phyloP scores from a whole-genome alignment of 1,140 invertebrate genomes.

The Camponotus vicinus region DNA sequence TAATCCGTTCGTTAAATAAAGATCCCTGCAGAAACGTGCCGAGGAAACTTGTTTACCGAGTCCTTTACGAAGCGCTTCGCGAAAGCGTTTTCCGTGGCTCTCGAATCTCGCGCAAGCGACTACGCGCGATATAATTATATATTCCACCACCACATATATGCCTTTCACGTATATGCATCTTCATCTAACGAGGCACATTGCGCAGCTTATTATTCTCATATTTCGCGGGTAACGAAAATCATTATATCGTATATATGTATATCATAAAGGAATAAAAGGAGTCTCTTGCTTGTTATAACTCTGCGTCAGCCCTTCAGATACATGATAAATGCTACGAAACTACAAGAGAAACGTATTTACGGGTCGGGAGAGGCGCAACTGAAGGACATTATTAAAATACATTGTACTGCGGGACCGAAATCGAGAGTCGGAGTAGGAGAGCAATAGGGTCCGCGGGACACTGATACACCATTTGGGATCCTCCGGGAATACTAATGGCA shows the following conservation, averaged over 20 bases:
- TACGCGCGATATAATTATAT: conserved; percentile 28
- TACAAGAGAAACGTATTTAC: conserved; percentile 59
- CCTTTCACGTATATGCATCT: not conserved
- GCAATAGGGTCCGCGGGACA: conserved; percentile 69
- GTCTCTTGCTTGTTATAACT: conserved; percentile 39
- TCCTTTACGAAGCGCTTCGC: conserved; percentile 1
- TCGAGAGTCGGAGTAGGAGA: conserved; percentile 1
- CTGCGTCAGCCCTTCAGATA: not conserved
- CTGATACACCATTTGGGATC: conserved; percentile 79
- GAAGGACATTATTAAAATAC: conserved; percentile 56
- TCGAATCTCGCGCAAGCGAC: conserved; percentile 17
- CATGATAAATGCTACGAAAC: conserved; percentile 34
- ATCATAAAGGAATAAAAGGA: conserved; percentile 39
- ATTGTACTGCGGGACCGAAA: conserved; percentile 39
- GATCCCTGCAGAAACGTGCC: conserved; percentile 30
- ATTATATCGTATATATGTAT: not conserved
- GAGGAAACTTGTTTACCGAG: conserved; percentile 45
- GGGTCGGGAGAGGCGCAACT: conserved; percentile 16
- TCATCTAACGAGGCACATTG: not conserved
- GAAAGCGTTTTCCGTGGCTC: conserved; percentile 24
- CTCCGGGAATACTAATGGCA: conserved; percentile 76
- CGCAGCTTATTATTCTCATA: conserved; percentile 45
- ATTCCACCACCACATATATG: not conserved
- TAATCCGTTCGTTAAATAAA: conserved; percentile 74
- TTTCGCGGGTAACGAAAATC: conserved; percentile 39